Evolutionary conservation across 2,797 vertebrate genomes (phyloP).

Genomic region (Danio tinwini): DNA sequence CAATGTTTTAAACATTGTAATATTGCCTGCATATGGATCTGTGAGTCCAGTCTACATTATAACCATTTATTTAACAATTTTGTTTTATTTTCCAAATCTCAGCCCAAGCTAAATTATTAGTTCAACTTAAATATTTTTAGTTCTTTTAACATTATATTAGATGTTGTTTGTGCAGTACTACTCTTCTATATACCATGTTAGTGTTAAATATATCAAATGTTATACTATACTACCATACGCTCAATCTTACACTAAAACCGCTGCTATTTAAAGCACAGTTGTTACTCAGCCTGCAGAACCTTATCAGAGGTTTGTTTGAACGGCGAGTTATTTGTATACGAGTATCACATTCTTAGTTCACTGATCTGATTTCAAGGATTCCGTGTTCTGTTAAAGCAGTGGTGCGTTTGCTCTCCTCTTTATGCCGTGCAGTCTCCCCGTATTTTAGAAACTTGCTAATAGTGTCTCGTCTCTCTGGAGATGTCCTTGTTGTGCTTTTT

Average conservation of each 20-base stretch:
- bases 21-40: too few relatives aligned
- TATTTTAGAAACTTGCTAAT: conserved; percentile 38
- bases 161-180: too few relatives aligned
- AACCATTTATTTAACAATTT: too few relatives aligned
- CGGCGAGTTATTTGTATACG: not conserved
- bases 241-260: not conserved
- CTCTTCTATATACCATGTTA: not conserved
- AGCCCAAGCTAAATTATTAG: too few relatives aligned
- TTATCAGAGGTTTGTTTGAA: conserved; percentile 34
- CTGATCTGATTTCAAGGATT: conserved; percentile 27
- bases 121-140: too few relatives aligned
- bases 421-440: conserved; percentile 10
- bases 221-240: not conserved
- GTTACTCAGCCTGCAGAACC: conserved; percentile 7
- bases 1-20: too few relatives aligned
- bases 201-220: not conserved
- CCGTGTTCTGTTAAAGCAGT: not conserved
- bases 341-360: conserved; percentile 13
- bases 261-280: conserved; percentile 29
- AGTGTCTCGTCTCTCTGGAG: conserved; percentile 46
- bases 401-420: not conserved
- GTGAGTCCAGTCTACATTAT: too few relatives aligned
- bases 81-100: too few relatives aligned
- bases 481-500: conserved; percentile 50
- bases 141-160: too few relatives aligned